These are phyloP conservation scores for Brachymystax lenok DNA, from an alignment of 2,797 vertebrate species.

Conservation along the genomic window DNA sequence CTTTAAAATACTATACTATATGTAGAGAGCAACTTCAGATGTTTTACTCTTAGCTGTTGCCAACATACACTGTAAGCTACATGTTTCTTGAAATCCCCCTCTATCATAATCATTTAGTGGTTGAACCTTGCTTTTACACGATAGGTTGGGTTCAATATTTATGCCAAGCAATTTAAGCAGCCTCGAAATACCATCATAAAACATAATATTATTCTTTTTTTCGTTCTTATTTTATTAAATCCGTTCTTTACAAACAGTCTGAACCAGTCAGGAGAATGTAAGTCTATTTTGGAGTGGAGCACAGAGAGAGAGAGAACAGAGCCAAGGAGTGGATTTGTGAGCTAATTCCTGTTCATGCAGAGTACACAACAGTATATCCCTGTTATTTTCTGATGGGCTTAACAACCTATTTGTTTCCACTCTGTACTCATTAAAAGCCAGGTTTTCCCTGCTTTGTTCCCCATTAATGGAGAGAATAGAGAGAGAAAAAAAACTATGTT, in stretches of 20 bases:
- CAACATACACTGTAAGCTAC: too few relatives aligned
- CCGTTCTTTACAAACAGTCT: neutral
- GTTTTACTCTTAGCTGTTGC: neutral
- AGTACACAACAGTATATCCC: neutral
- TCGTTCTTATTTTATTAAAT: neutral
- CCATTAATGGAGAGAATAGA: slow-evolving; percentile 20
- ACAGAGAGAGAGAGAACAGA: neutral
- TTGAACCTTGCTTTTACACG: neutral
- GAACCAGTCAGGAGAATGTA: neutral
- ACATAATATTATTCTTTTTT: neutral
- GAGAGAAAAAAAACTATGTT: slow-evolving; percentile 18
- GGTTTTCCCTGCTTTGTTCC: slow-evolving; percentile 9
- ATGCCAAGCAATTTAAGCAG: neutral
- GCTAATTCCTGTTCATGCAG: neutral
- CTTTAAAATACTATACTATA: neutral
- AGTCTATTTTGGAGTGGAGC: neutral
- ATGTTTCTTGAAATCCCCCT: neutral
- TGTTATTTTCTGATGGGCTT: neutral
- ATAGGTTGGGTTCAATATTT: neutral
- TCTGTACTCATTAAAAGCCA: neutral
- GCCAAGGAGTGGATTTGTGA: slow-evolving; percentile 1
- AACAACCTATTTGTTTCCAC: too few relatives aligned
- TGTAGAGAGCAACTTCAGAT: neutral
- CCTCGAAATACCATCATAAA: neutral
- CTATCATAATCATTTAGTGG: neutral